A percentile compares a stretch with the other conserved stretches of the same genome.
phyloP scores from a whole-genome alignment of 2,113 vertebrate genomes.

The Mastomys natalensis region DNA sequence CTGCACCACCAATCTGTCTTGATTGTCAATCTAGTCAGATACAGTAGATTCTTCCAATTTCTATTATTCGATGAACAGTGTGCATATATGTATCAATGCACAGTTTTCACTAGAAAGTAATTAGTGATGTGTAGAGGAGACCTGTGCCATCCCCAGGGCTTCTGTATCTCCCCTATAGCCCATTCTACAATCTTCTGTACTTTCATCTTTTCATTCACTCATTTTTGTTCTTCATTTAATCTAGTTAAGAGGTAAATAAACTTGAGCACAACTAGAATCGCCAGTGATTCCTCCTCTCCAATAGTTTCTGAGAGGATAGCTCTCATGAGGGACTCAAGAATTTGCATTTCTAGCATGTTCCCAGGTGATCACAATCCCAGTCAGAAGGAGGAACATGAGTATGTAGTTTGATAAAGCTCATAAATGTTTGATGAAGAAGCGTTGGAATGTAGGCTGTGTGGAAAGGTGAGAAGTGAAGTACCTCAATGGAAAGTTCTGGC shows the following conservation, averaged over 20 bases:
- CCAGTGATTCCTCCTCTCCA: neutral
- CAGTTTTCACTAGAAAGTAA: neutral
- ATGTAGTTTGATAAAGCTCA: neutral
- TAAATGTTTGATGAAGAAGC: neutral
- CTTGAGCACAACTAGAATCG: neutral
- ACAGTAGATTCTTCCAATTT: neutral
- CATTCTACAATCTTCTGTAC: neutral
- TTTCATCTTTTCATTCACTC: neutral
- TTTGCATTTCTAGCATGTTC: neutral
- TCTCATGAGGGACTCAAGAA: neutral
- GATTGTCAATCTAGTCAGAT: neutral
- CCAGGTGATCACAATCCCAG: neutral
- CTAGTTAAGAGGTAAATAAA: neutral
- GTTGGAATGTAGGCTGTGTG: neutral
- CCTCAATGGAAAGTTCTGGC: constrained; percentile 93
- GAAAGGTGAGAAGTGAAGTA: constrained; percentile 73
- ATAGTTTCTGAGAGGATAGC: neutral
- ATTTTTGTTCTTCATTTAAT: neutral
- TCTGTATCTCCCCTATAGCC: fast-evolving
- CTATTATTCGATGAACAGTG: neutral
- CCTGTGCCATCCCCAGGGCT: neutral
- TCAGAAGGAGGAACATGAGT: fast-evolving
- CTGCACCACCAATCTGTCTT: fast-evolving
- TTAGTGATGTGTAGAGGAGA: neutral
- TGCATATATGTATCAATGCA: no score